Conservation (phyloP, 2,113 vertebrate species). For the Aegotheles bennettii region DNA sequence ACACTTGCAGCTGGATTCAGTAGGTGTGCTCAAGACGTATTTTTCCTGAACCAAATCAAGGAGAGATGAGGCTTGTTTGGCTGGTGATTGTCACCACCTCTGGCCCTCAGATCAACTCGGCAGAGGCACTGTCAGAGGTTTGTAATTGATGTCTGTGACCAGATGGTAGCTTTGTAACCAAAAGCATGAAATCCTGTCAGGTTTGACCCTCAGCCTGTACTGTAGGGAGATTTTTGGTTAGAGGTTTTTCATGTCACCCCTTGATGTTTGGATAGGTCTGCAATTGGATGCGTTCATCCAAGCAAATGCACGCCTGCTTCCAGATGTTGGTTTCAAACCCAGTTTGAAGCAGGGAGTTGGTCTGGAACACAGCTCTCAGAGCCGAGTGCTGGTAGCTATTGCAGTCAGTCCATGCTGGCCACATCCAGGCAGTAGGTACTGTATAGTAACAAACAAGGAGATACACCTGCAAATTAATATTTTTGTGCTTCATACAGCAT, state of each 20-base stretch:
- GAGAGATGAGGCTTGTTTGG: background rate
- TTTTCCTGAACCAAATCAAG: background rate
- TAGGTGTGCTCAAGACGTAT: fast-evolving
- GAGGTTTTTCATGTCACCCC: background rate
- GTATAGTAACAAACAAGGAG: background rate
- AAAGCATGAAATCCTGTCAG: background rate
- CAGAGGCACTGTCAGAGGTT: background rate
- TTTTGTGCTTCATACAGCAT: background rate
- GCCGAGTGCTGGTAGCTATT: background rate
- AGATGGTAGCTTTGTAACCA: background rate
- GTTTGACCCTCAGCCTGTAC: background rate
- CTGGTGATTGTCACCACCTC: background rate
- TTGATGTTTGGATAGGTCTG: background rate
- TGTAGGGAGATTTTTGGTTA: background rate
- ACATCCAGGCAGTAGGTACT: background rate
- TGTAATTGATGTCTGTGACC: background rate
- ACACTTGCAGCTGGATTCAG: background rate
- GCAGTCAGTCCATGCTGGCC: background rate
- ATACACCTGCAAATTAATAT: background rate
- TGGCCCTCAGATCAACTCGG: background rate
- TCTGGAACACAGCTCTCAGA: background rate
- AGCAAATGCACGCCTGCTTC: background rate
- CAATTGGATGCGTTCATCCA: background rate
- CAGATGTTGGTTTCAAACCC: background rate
- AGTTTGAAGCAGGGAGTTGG: background rate